These are phyloP conservation scores for Micronisus gabar DNA, from an alignment of 2,113 vertebrate species.

Conservation along the genomic window DNA sequence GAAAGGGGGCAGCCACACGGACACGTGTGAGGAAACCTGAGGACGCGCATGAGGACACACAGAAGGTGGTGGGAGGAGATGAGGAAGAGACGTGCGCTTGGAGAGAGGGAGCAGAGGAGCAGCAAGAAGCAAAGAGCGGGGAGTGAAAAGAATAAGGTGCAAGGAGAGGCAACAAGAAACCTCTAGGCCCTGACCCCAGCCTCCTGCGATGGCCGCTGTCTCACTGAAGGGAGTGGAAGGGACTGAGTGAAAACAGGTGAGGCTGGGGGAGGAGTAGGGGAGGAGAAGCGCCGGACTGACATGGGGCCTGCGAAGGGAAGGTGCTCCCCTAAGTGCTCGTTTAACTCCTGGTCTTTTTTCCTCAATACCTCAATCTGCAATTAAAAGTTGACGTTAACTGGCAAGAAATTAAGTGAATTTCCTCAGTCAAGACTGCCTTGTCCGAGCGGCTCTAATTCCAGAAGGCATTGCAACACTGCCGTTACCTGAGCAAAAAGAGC, in stretches of 20 bases:
- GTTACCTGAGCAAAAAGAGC: not conserved
- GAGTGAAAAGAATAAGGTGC: not conserved
- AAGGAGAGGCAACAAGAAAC: not conserved
- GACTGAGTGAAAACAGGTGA: not conserved
- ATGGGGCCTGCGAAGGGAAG: not conserved
- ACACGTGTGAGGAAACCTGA: not conserved
- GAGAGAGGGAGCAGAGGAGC: not conserved
- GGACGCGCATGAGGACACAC: not conserved
- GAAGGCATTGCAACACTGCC: not conserved
- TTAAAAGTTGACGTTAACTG: not conserved
- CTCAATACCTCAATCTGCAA: not conserved
- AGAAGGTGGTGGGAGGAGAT: not conserved
- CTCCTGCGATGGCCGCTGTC: fast-evolving
- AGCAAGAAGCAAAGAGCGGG: not conserved
- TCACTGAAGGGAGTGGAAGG: not conserved
- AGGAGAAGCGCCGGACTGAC: not conserved
- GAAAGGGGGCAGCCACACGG: not conserved
- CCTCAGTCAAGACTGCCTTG: not conserved
- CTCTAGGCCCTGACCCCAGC: not conserved
- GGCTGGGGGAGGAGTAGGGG: not conserved
- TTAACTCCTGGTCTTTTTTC: not conserved
- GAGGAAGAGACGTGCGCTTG: not conserved
- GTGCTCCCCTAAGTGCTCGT: not conserved
- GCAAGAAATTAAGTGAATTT: not conserved
- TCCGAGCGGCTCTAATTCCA: not conserved